Base-by-base conservation (phyloP, 2,797 vertebrate genomes). In the Cossypha polioptera region DNA sequence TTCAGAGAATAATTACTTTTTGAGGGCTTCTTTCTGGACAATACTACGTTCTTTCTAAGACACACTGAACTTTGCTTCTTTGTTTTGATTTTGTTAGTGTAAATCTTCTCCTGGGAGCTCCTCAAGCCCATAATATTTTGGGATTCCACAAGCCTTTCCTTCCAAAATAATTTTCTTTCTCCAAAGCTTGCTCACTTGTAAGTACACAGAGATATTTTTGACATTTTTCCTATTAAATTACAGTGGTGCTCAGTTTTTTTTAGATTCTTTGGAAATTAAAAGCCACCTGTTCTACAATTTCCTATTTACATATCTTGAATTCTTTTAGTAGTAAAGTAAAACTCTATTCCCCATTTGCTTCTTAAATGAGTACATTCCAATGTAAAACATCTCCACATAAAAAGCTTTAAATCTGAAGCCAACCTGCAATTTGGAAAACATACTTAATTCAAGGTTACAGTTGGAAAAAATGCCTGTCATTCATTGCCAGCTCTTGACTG, bases 391-490 rank as follows among this genome's bases (percentile, higher is more conserved):
- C 13, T 65, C 29, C 42, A 81, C 17, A 33, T 54, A 73, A 40
- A 75, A 88, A 81, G 48, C 40, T 16, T 92, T 51, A 73, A 28
- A 86, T 88, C 36, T 65, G 13, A 71, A 72, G 66, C 42, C 33
- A 92, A 58, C 11, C 38, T 62, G 22, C 42, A 92, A 88, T 85
- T 31, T 69, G 16, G 11, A 72, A 89, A 85, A 25, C 10, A 18
- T 53, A 54, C 35, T 19, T 91, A 90, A 90, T 86, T 75, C 28
- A 65, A 53, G 54, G 35, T 43, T 87, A 42, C 9, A 40, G 14
- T 7, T 69, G 86, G 80, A 68, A 93, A 95, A 87, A 88, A 62
- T 40, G 13, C 13, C 11, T 84, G 25, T 45, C 25, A 73, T 88
- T 93, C 54, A 66, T 79, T 81, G 62, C 51, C 13, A 68, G 8